Evolutionary conservation across 2,797 vertebrate genomes (phyloP).

Genomic region (Amblyraja radiata): DNA sequence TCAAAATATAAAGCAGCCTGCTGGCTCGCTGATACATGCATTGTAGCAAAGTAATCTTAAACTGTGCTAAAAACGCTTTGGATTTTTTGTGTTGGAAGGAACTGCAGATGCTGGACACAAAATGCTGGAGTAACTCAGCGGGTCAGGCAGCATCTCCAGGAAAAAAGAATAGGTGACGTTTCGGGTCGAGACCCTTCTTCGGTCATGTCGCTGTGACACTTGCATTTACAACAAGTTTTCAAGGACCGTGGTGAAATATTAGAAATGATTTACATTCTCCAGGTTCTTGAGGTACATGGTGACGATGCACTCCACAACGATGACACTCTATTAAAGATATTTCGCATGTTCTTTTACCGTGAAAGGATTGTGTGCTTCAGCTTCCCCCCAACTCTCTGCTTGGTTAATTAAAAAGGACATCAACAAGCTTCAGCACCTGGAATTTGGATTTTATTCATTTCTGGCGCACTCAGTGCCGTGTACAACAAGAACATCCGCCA

Average conservation of each 20-base stretch:
- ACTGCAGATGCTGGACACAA: too few relatives aligned
- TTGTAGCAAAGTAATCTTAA: not conserved
- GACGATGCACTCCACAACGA: not conserved
- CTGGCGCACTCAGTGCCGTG: too few relatives aligned
- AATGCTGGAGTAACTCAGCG: too few relatives aligned
- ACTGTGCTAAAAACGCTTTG: not conserved
- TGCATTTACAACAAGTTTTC: not conserved
- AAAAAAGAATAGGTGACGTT: too few relatives aligned
- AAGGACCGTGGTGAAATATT: not conserved
- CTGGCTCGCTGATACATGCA: not conserved
- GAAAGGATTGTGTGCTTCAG: not conserved
- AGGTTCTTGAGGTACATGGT: not conserved
- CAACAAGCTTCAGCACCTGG: not conserved
- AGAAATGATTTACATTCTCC: not conserved
- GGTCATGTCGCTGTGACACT: too few relatives aligned
- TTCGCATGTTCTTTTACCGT: not conserved
- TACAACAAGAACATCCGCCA: too few relatives aligned
- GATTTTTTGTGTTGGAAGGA: not conserved
- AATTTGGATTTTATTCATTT: too few relatives aligned
- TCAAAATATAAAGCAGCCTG: not conserved
- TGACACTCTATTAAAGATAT: not conserved
- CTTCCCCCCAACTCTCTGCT: not conserved
- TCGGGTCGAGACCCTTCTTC: too few relatives aligned
- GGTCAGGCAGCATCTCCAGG: too few relatives aligned
- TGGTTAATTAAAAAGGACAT: not conserved